Percentiles rank a stretch among this genome's conserved stretches.
These are phyloP conservation scores for Danio kyathit DNA, from an alignment of 2,797 vertebrate species.

Conservation along the genomic window DNA sequence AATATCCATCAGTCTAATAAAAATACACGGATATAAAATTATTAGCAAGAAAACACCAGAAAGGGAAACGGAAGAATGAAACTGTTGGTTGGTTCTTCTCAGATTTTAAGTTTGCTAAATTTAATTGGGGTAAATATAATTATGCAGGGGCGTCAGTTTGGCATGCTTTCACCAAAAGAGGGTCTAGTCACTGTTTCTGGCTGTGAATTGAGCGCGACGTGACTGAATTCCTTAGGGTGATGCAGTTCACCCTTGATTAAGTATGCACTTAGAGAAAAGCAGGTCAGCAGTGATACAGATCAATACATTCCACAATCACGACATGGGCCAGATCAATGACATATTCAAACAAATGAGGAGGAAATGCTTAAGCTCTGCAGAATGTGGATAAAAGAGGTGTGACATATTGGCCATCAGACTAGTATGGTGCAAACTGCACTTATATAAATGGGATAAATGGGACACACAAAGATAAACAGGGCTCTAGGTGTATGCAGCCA, in stretches of 20 bases:
- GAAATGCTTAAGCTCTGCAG: not conserved
- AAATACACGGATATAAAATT: not conserved
- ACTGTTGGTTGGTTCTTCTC: not conserved
- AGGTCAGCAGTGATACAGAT: slow-evolving; percentile 45
- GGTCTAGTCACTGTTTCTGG: not conserved
- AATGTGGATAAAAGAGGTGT: slow-evolving; percentile 18
- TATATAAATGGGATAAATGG: not conserved
- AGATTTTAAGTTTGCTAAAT: not conserved
- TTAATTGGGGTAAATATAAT: not conserved
- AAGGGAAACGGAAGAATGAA: not conserved
- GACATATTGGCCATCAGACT: slow-evolving; percentile 7
- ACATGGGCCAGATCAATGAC: slow-evolving; percentile 31
- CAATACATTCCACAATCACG: slow-evolving; percentile 26
- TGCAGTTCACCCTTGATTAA: slow-evolving; percentile 39
- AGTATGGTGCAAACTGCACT: not conserved
- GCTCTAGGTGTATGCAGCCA: not conserved
- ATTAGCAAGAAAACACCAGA: not conserved
- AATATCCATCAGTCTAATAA: slow-evolving; percentile 37
- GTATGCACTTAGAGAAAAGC: slow-evolving; percentile 45
- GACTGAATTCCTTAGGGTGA: not conserved
- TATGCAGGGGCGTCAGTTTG: not conserved
- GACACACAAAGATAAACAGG: not conserved
- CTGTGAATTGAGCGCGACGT: not conserved
- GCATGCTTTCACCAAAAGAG: not conserved
- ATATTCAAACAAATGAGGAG: slow-evolving; percentile 10